Conservation (phyloP, 1,140 invertebrate genomes). For the Nymphalis io region DNA sequence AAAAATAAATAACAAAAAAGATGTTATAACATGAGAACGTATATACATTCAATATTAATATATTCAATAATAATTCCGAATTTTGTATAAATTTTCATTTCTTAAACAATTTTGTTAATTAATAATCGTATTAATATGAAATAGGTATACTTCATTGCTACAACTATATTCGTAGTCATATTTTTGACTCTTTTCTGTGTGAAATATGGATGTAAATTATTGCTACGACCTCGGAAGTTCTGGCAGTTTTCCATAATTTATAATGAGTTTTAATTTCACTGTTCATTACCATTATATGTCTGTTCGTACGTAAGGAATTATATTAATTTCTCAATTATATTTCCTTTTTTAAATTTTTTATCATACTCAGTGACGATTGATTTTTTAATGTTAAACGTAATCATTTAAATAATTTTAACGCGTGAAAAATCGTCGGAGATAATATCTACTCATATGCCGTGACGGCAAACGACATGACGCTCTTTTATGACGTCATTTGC, state of each 20-base stretch:
- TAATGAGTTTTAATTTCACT: conserved; percentile 15
- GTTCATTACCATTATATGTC: conserved; percentile 12
- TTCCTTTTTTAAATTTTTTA: neutral
- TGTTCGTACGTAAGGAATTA: neutral
- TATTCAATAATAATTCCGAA: neutral
- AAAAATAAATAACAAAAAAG: no score
- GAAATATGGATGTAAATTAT: conserved; percentile 17
- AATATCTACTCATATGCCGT: no score
- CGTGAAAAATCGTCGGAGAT: no score
- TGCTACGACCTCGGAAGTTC: conserved; percentile 13
- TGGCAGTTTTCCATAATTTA: conserved; percentile 16
- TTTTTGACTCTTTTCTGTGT: conserved; percentile 12
- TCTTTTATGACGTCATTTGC: no score
- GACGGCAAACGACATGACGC: no score
- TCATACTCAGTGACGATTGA: no score
- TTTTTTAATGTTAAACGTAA: no score
- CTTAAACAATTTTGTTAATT: neutral
- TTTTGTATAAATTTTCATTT: neutral
- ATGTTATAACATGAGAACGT: neutral
- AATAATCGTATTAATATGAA: neutral
- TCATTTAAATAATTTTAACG: no score
- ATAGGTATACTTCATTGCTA: neutral
- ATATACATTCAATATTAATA: no score
- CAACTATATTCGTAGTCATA: conserved; percentile 7
- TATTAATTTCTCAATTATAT: neutral